Evolutionary conservation across 2,113 vertebrate genomes (phyloP).

Genomic region (Tonatia bakeri): DNA sequence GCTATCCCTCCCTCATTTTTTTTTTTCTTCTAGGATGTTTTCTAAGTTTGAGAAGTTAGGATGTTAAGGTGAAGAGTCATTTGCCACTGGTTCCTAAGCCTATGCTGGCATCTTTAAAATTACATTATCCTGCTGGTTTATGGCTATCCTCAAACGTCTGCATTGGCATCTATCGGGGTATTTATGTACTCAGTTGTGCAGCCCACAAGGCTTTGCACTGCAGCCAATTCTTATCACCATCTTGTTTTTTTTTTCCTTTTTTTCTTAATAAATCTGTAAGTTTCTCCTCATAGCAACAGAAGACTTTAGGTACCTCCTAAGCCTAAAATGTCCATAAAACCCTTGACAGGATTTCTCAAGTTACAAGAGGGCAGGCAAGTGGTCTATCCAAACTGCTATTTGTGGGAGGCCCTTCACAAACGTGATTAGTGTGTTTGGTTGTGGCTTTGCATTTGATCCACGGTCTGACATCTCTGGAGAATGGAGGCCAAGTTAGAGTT

Average conservation of each 20-base stretch:
- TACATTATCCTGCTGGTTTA: background rate
- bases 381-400: background rate
- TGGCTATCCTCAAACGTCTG: background rate
- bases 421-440: background rate
- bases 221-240: background rate
- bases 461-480: background rate
- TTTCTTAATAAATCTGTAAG: background rate
- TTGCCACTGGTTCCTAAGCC: background rate
- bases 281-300: background rate
- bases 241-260: background rate
- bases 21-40: background rate
- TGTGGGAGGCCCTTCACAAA: background rate
- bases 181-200: accelerated
- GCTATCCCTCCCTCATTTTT: accelerated
- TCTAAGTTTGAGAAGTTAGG: background rate
- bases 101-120: background rate
- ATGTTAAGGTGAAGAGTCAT: background rate
- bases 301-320: background rate
- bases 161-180: background rate
- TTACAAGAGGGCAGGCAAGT: background rate
- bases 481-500: background rate
- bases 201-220: background rate
- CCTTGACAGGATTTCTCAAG: background rate
- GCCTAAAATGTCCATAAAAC: background rate
- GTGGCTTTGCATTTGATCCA: background rate